Percentiles rank a stretch among this genome's conserved stretches.
These are phyloP conservation scores for Trachymyrmex septentrionalis DNA, from an alignment of 1,140 invertebrate species.

Conservation along the genomic window DNA sequence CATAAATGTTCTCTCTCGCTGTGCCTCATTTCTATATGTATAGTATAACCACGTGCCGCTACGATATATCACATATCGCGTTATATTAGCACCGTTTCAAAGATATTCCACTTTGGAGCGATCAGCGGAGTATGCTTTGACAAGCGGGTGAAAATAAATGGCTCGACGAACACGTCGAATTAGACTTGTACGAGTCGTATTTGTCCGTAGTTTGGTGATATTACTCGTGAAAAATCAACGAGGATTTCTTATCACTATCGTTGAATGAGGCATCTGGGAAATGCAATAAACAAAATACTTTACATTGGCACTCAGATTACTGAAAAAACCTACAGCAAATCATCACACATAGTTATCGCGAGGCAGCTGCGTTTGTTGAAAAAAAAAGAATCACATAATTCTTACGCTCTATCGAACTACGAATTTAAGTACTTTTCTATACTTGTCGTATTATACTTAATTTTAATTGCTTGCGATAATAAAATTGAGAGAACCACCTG, in stretches of 20 bases:
- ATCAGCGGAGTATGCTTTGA: slow-evolving; percentile 62
- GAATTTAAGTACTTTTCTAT: slow-evolving; percentile 66
- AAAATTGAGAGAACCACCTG: slow-evolving; percentile 2
- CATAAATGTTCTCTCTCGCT: slow-evolving; percentile 54
- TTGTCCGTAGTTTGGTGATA: slow-evolving; percentile 13
- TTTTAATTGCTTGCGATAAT: neutral
- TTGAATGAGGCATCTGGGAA: slow-evolving; percentile 55
- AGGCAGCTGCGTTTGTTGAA: slow-evolving; percentile 69
- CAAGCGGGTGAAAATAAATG: slow-evolving; percentile 59
- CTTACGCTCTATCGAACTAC: slow-evolving; percentile 46
- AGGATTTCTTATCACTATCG: slow-evolving; percentile 41
- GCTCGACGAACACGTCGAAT: slow-evolving; percentile 53
- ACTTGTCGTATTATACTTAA: neutral
- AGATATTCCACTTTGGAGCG: slow-evolving; percentile 55
- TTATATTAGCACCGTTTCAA: slow-evolving; percentile 77
- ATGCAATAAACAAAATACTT: slow-evolving; percentile 56
- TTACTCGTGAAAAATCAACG: slow-evolving; percentile 35
- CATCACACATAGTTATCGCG: slow-evolving; percentile 61
- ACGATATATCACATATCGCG: slow-evolving; percentile 64
- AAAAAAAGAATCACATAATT: slow-evolving; percentile 62
- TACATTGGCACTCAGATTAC: slow-evolving; percentile 75
- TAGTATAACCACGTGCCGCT: slow-evolving; percentile 59
- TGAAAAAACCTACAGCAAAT: slow-evolving; percentile 68
- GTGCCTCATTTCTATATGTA: slow-evolving; percentile 57
- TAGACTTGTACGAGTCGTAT: slow-evolving; percentile 37